Evolutionary conservation across 2,888 invertebrate species (phyloP).

Genomic region (Hyposoter dolosus): DNA sequence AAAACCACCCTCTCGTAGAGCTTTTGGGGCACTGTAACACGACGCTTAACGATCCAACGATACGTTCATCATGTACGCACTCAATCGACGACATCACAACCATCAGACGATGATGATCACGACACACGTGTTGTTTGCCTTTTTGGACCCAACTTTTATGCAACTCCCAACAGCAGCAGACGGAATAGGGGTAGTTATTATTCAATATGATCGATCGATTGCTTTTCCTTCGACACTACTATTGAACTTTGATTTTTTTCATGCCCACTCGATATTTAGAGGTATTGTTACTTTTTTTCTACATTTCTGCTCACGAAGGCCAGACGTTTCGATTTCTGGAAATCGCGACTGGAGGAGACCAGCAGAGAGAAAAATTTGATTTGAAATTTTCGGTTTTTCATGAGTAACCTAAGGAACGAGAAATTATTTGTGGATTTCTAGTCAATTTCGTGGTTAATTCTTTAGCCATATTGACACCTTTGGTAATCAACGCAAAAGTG

Average conservation of each 20-base stretch:
- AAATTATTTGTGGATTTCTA: not conserved
- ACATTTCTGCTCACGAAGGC: not conserved
- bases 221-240: not conserved
- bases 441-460: too few relatives aligned
- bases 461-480: conserved; percentile 48
- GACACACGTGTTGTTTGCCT: conserved; percentile 72
- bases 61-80: conserved; percentile 63
- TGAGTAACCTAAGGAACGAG: too few relatives aligned
- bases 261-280: not conserved
- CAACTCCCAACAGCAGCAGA: conserved; percentile 57
- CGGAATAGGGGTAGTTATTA: conserved; percentile 60
- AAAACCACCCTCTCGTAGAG: conserved; percentile 27
- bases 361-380: not conserved
- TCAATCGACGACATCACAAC: conserved; percentile 63
- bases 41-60: conserved; percentile 68
- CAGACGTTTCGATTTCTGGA: not conserved
- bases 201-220: conserved; percentile 66
- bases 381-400: too few relatives aligned
- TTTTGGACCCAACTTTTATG: conserved; percentile 64
- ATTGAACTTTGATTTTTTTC: conserved; percentile 14
- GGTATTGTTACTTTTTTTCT: not conserved
- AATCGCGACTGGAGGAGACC: not conserved
- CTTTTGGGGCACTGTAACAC: conserved; percentile 62
- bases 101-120: conserved; percentile 48
- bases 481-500: conserved; percentile 37